A percentile compares a stretch with the other conserved stretches of the same genome.
These are phyloP conservation scores for Tanypteryx hageni DNA, from an alignment of 2,888 invertebrate genomes.

Conservation along the genomic window DNA sequence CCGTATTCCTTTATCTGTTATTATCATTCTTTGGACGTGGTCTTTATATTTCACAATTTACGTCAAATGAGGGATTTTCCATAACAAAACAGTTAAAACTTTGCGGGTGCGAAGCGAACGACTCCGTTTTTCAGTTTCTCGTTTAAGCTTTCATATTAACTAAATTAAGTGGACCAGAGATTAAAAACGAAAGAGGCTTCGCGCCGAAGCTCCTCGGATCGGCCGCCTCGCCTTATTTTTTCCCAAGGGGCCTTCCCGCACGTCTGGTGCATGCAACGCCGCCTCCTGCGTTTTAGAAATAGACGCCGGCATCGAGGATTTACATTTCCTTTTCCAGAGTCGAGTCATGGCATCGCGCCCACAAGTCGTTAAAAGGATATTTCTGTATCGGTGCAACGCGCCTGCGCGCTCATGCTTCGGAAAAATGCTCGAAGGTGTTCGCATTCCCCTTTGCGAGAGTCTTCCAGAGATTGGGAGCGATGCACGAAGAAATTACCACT, in stretches of 20 bases:
- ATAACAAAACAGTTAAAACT: too few species aligned
- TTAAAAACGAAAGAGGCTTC: too few species aligned
- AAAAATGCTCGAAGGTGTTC: background rate
- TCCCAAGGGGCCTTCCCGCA: background rate
- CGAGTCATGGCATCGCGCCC: background rate
- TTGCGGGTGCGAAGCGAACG: too few species aligned
- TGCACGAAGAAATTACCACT: background rate
- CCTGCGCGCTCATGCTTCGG: background rate
- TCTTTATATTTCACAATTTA: too few species aligned
- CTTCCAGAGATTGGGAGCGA: background rate
- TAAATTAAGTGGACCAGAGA: too few species aligned
- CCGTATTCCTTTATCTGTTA: too few species aligned
- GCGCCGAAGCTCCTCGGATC: too few species aligned
- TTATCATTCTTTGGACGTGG: too few species aligned
- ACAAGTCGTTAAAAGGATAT: constrained; percentile 22
- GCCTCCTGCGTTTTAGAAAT: background rate
- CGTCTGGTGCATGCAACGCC: background rate
- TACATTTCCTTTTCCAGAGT: background rate
- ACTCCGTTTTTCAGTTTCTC: too few species aligned
- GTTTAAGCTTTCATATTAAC: too few species aligned
- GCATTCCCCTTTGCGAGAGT: background rate
- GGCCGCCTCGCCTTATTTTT: too few species aligned
- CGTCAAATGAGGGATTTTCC: too few species aligned
- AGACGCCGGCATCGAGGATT: constrained; percentile 16
- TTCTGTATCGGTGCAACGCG: constrained; percentile 1